These are phyloP conservation scores for Sinotaia quadrata DNA, from an alignment of 2,888 invertebrate genomes.

Conservation along the genomic window DNA sequence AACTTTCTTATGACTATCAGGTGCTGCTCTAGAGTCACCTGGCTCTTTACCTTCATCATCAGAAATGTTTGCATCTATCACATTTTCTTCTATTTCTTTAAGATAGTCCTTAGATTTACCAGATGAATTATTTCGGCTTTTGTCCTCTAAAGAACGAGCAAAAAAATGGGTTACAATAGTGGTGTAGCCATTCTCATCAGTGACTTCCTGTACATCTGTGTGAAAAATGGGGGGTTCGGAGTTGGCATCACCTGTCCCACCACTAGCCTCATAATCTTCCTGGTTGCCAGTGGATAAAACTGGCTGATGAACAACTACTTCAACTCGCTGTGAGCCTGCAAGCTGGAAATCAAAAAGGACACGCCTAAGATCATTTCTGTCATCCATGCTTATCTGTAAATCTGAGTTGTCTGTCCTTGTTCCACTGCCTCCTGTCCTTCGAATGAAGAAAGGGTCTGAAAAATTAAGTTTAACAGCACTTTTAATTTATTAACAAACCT, in stretches of 20 bases:
- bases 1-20: background rate
- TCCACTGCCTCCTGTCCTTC: too few relatives aligned
- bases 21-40: background rate
- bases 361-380: too few relatives aligned
- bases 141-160: conserved; percentile 15
- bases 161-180: conserved; percentile 36
- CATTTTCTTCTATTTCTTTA: conserved; percentile 8
- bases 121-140: background rate
- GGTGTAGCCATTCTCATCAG: conserved; percentile 34
- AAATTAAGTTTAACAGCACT: too few relatives aligned
- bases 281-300: conserved; percentile 30
- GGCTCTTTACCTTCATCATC: conserved; percentile 13
- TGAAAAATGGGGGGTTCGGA: conserved; percentile 29
- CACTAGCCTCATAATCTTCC: conserved; percentile 5
- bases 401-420: too few relatives aligned
- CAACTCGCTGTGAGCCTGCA: conserved; percentile 35
- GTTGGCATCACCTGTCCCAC: conserved; percentile 16
- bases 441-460: too few relatives aligned
- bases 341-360: conserved; percentile 22
- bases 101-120: background rate
- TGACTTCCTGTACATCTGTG: conserved; percentile 36
- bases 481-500: too few relatives aligned
- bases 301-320: conserved; percentile 40
- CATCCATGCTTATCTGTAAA: too few relatives aligned
- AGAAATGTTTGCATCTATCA: background rate